Percentiles rank a stretch among this genome's conserved stretches.
phyloP scores from a whole-genome alignment of 2,113 vertebrate genomes.

The Illadopsis cleaveri region DNA sequence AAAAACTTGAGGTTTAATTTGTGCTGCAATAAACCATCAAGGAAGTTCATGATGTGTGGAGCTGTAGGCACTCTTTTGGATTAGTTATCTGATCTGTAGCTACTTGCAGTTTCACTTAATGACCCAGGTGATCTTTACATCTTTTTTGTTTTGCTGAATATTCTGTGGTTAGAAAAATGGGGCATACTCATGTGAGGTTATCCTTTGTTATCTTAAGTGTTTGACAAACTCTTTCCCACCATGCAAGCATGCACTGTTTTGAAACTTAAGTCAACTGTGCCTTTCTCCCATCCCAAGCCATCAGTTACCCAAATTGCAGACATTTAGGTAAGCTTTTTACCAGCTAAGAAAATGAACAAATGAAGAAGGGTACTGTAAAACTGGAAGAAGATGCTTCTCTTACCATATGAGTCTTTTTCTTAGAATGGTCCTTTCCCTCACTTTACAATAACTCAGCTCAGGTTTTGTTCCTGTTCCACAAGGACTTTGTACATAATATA shows the following conservation, averaged over 20 bases:
- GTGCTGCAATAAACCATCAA: neutral
- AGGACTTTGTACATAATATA: fast-evolving
- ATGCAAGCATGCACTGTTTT: neutral
- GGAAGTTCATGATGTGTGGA: neutral
- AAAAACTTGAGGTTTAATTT: neutral
- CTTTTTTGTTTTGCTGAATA: neutral
- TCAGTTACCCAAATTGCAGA: neutral
- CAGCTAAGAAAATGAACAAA: neutral
- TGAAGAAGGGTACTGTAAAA: neutral
- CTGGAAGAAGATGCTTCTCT: neutral
- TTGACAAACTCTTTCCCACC: neutral
- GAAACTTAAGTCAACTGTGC: neutral
- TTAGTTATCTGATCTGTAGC: neutral
- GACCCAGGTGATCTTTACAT: neutral
- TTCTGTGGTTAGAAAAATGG: neutral
- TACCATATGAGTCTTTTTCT: neutral
- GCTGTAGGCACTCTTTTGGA: neutral
- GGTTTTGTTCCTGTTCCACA: neutral
- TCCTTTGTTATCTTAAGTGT: neutral
- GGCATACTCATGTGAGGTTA: neutral
- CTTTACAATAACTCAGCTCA: neutral
- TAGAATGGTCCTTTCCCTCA: neutral
- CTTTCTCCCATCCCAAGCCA: neutral
- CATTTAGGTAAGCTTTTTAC: neutral
- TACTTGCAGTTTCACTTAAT: neutral